Evolutionary conservation across 1,140 invertebrate species (phyloP).

Genomic region (Drosophila mojavensis): DNA sequence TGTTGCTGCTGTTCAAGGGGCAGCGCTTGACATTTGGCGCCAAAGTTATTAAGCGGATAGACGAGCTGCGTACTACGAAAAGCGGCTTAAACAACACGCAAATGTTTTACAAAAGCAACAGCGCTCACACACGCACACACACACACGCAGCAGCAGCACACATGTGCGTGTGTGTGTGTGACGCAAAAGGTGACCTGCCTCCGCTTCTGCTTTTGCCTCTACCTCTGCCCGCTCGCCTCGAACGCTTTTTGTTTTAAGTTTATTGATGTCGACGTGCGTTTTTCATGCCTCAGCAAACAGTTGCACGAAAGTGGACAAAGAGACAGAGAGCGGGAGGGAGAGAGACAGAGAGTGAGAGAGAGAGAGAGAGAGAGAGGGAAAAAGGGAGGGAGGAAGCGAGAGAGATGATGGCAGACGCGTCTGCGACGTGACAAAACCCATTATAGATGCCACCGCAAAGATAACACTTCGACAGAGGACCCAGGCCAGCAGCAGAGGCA

Average conservation of each 20-base stretch:
- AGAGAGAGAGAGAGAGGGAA: neutral
- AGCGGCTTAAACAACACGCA: conserved; percentile 69
- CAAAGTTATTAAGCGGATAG: conserved; percentile 71
- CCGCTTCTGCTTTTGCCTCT: neutral
- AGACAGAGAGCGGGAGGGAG: neutral
- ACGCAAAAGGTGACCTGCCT: conserved; percentile 11
- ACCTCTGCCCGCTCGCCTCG: neutral
- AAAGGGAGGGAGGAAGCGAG: too few relatives aligned
- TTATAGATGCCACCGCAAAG: conserved; percentile 80
- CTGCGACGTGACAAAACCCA: conserved; percentile 81
- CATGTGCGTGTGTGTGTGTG: neutral
- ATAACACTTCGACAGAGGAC: conserved; percentile 59
- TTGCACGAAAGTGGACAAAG: conserved; percentile 1
- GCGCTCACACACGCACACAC: conserved; percentile 16
- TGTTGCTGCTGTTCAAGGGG: conserved; percentile 4
- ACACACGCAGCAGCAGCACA: conserved; percentile 2
- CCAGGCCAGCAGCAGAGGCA: neutral
- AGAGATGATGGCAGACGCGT: conserved; percentile 56
- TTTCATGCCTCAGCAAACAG: conserved; percentile 68
- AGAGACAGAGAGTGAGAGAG: neutral
- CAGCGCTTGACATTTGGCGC: conserved; percentile 62
- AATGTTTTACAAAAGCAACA: conserved; percentile 59
- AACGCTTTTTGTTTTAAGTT: conserved; percentile 68
- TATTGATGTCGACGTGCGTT: conserved; percentile 74
- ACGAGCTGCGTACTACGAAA: conserved; percentile 25